Evolutionary conservation across 23 tunicate genomes (phyloP).

Genomic region (Trididemnum miniatum): DNA sequence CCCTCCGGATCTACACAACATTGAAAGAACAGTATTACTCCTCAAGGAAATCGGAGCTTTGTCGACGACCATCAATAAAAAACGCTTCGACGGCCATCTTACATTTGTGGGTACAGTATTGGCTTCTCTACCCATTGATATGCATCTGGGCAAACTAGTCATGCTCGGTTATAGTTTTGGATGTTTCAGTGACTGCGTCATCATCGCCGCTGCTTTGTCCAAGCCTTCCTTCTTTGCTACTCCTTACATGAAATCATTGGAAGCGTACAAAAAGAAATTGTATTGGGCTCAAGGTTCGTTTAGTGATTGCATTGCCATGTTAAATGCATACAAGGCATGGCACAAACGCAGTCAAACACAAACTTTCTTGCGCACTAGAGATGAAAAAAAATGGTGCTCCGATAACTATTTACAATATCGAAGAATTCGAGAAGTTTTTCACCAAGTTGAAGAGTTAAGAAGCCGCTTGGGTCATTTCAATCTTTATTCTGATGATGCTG

Average conservation of each 20-base stretch:
- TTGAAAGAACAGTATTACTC: slow-evolving; percentile 74
- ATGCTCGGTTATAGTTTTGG: slow-evolving; percentile 90
- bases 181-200: slow-evolving; percentile 66
- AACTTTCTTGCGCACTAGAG: slow-evolving; percentile 36
- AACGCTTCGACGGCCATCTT: slow-evolving; percentile 70
- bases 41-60: slow-evolving; percentile 88
- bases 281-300: slow-evolving; percentile 78
- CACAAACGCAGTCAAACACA: slow-evolving; percentile 21
- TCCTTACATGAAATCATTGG: slow-evolving; percentile 46
- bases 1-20: slow-evolving; percentile 78
- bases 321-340: slow-evolving; percentile 80
- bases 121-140: slow-evolving; percentile 78
- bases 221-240: slow-evolving; percentile 73
- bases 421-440: slow-evolving; percentile 55
- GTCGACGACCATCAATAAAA: slow-evolving; percentile 45
- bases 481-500: slow-evolving; percentile 53
- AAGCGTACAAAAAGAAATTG: slow-evolving; percentile 49
- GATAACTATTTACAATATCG: slow-evolving; percentile 63
- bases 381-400: slow-evolving; percentile 61
- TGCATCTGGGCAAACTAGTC: slow-evolving; percentile 77
- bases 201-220: slow-evolving; percentile 86
- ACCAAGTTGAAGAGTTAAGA: slow-evolving; percentile 60
- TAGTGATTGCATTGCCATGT: slow-evolving; percentile 72
- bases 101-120: slow-evolving; percentile 86
- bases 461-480: slow-evolving; percentile 56